Conservation (phyloP, 35 echinoderm and acorn worm species). For the Diadema setosum region DNA sequence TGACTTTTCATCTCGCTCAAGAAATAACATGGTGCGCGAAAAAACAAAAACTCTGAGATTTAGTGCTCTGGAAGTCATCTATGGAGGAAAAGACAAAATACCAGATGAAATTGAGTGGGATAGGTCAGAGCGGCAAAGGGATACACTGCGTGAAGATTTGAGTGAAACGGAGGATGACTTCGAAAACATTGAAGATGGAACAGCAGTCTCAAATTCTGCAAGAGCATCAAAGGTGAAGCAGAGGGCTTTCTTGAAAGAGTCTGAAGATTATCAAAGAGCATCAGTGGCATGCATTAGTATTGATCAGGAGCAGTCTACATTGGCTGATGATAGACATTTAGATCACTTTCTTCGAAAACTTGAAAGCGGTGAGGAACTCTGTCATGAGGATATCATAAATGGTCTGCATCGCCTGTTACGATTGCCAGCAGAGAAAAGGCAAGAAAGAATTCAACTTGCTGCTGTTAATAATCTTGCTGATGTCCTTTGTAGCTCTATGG, state of each 20-base stretch:
- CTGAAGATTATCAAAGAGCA: not conserved
- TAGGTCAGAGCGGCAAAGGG: not conserved
- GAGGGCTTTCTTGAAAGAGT: not conserved
- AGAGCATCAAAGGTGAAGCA: not conserved
- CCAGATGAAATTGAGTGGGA: not conserved
- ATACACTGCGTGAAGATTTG: not conserved
- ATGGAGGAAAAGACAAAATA: not conserved
- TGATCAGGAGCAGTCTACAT: not conserved
- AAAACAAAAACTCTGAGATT: not conserved
- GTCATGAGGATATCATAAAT: not conserved
- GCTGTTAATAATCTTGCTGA: not conserved
- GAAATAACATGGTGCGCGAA: not conserved
- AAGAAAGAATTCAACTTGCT: not conserved
- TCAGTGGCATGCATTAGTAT: not conserved
- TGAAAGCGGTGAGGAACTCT: not conserved
- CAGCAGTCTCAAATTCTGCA: not conserved
- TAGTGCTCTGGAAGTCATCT: constrained; percentile 5
- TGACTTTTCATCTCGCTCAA: not conserved
- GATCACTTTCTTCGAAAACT: not conserved
- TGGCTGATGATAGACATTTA: not conserved
- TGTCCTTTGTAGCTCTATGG: not conserved
- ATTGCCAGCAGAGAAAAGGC: not conserved
- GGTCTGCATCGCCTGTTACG: not conserved
- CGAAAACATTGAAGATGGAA: not conserved
- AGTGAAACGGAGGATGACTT: not conserved